Evolutionary conservation across 2,113 vertebrate species (phyloP).

Genomic region (Poicephalus gulielmi): DNA sequence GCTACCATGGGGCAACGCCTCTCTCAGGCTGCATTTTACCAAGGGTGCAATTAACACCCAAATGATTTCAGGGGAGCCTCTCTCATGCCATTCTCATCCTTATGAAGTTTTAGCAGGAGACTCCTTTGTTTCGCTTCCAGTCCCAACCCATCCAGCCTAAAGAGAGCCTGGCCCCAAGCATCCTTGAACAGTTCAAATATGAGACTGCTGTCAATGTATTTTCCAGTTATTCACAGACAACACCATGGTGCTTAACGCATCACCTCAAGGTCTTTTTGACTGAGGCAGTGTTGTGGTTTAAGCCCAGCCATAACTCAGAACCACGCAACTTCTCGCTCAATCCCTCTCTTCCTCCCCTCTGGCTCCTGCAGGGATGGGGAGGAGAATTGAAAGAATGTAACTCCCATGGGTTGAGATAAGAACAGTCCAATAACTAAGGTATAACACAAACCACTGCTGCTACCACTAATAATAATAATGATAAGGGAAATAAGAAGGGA

Average conservation of each 20-base stretch:
- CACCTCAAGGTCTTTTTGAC: background rate
- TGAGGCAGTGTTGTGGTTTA: background rate
- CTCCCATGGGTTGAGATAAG: too few species aligned
- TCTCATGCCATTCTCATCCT: background rate
- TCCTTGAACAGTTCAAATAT: background rate
- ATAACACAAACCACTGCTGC: too few species aligned
- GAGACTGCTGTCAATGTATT: background rate
- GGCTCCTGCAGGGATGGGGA: too few species aligned
- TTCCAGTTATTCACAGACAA: background rate
- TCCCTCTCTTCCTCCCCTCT: too few species aligned
- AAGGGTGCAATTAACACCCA: background rate
- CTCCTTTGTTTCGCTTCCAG: background rate
- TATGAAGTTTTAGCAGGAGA: background rate
- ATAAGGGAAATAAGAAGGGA: too few species aligned
- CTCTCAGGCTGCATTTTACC: background rate
- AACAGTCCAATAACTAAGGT: too few species aligned
- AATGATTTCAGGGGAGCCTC: background rate
- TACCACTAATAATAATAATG: too few species aligned
- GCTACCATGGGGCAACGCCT: accelerated
- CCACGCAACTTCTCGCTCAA: too few species aligned
- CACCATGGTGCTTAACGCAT: background rate
- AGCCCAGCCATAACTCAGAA: too few species aligned
- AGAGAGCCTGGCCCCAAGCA: background rate
- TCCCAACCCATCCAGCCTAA: background rate
- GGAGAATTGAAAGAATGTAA: too few species aligned